phyloP scores from a whole-genome alignment of 1,140 invertebrate species.

The Pseudomyrmex dendroicus region DNA sequence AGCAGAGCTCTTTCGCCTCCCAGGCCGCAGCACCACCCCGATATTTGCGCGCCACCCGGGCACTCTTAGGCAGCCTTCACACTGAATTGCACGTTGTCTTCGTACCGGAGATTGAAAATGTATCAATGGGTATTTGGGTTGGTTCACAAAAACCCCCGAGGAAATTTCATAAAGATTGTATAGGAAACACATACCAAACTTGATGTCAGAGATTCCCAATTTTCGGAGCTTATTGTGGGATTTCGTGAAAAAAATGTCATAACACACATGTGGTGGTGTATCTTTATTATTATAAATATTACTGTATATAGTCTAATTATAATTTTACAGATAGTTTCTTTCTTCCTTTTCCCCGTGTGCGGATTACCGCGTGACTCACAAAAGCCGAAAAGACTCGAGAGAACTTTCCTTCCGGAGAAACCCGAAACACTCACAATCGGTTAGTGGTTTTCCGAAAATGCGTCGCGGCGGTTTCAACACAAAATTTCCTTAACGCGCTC shows the following conservation, averaged over 20 bases:
- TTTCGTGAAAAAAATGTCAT: not conserved
- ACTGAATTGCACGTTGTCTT: constrained; percentile 11
- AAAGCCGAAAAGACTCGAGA: not conserved
- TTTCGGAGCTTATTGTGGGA: too few species aligned
- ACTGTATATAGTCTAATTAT: too few species aligned
- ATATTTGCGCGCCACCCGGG: constrained; percentile 56
- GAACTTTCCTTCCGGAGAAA: constrained; percentile 6
- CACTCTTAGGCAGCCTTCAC: constrained; percentile 28
- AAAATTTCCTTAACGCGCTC: constrained; percentile 18
- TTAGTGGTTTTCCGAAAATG: constrained; percentile 23
- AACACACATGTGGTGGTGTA: too few species aligned
- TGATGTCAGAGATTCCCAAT: too few species aligned
- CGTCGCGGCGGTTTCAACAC: too few species aligned
- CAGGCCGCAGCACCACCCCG: constrained; percentile 74
- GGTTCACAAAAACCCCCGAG: not conserved
- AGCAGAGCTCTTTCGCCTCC: constrained; percentile 68
- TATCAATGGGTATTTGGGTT: not conserved
- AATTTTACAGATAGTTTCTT: too few species aligned
- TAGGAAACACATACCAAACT: not conserved
- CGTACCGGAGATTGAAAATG: constrained; percentile 4
- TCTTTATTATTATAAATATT: too few species aligned
- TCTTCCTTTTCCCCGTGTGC: too few species aligned
- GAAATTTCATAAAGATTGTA: constrained; percentile 20
- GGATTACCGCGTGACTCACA: not conserved
- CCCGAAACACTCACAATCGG: not conserved